phyloP scores from a whole-genome alignment of 2,113 vertebrate species.

The Lichenostomus cassidix region DNA sequence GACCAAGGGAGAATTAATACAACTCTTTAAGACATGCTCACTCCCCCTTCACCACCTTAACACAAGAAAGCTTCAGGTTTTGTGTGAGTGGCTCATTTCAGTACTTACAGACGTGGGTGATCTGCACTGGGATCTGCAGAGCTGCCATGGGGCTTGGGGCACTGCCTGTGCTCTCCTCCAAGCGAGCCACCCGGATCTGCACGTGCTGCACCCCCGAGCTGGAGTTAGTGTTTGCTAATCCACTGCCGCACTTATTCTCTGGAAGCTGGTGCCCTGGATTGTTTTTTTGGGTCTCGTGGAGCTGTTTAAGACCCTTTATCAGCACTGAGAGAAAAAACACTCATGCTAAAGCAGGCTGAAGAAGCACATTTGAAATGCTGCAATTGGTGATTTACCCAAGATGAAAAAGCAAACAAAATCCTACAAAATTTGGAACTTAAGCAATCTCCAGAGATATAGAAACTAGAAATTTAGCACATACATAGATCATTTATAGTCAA shows the following conservation, averaged over 20 bases:
- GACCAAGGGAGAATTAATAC: background rate
- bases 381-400: background rate
- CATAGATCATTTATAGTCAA: background rate
- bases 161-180: conserved; percentile 81
- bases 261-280: conserved; percentile 72
- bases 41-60: background rate
- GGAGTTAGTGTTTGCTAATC: conserved; percentile 73
- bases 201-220: conserved; percentile 81
- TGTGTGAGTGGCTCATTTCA: background rate
- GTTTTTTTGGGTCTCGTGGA: conserved; percentile 85
- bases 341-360: conserved; percentile 32
- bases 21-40: background rate
- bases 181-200: conserved; percentile 86
- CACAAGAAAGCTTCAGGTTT: background rate
- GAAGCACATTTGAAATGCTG: conserved; percentile 52
- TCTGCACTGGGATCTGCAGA: conserved; percentile 96
- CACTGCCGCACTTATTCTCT: conserved; percentile 76
- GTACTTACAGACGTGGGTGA: conserved; percentile 93
- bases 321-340: conserved; percentile 83
- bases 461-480: background rate
- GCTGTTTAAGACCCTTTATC: conserved; percentile 93
- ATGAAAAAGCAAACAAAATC: background rate
- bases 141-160: conserved; percentile 83
- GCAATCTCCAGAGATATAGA: background rate
- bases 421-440: background rate